A percentile compares a stretch with the other conserved stretches of the same genome.
Conservation (phyloP, 2,113 vertebrate genomes). For the Anolis sagrei region DNA sequence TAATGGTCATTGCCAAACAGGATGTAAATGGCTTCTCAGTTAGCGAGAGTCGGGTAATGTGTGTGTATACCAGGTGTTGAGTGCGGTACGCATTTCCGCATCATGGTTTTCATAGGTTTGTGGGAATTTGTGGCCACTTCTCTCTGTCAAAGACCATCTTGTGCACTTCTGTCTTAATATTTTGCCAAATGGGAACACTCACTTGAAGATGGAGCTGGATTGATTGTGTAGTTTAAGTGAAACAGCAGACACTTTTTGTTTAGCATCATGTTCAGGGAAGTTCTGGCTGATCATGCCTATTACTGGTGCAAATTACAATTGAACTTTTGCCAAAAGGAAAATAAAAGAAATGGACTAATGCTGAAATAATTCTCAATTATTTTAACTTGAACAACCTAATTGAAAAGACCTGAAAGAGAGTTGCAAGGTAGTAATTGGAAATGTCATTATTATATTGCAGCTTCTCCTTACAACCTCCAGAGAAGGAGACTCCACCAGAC, state of each 20-base stretch:
- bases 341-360: not conserved
- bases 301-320: not conserved
- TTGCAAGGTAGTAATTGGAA: not conserved
- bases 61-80: not conserved
- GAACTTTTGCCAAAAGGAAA: not conserved
- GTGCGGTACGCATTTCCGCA: not conserved
- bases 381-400: not conserved
- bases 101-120: not conserved
- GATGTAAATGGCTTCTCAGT: constrained; percentile 6
- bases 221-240: not conserved
- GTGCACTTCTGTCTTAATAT: not conserved
- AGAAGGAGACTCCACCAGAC: too few relatives aligned
- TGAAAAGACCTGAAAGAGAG: not conserved
- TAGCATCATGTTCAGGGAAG: not conserved
- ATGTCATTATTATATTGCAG: not conserved
- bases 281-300: not conserved
- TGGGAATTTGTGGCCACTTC: not conserved
- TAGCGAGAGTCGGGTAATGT: not conserved
- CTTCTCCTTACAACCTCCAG: too few relatives aligned
- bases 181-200: not conserved
- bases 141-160: not conserved
- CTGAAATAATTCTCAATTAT: too few relatives aligned
- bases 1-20: constrained; percentile 8
- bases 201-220: not conserved
- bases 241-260: not conserved